Base-by-base conservation (phyloP, 1,140 invertebrate genomes). In the Aphelinus atriplicis region DNA sequence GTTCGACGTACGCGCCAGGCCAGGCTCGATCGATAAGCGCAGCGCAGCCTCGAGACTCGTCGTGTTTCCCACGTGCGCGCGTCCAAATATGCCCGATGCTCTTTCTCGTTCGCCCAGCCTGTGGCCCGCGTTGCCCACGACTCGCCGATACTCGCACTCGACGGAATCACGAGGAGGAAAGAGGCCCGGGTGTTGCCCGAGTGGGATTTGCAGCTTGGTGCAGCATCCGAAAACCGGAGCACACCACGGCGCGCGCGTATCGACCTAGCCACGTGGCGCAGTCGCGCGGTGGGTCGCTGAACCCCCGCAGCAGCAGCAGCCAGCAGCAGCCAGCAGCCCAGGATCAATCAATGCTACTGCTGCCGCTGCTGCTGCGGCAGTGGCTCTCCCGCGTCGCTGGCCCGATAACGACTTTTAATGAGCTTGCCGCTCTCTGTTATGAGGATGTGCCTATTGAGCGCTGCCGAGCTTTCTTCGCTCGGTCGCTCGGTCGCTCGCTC, bases 381-480 rank as follows among this genome's bases (percentile, higher is more conserved):
- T 26, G 26, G 26, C 26, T 26, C 26, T 26, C 26, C 26, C 26
- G 26, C 26, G 26, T 26, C 26, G 26, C 60, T 58, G 48, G 3
- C 42, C 51, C 26, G 57, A 7, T 10, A 71, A 76, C 76, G 77
- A 81, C 81, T 75, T 79, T 79, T 84, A 83, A 85, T 82, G 81
- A 84, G 81, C 82, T 83, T 81, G 79, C 83, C 9, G 51, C 73
- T 79, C 84, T 84, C 79, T 78, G 83, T 84, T 83, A 84, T 82
- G 83, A 85, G 83, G 84, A 85, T 85, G 84, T 84, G 81, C 77
- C 83, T 84, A 84, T 85, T 85, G 83, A 83, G 26, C 26, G 26
- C 26, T 26, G 26, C 84, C 79, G 79, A 80, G 77, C 77, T 78
- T 81, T 81, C 80, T 82, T 69, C 70, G 74, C 79, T 68, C 67